Percentiles rank a stretch among this genome's conserved stretches.
Evolutionary conservation across 2,113 vertebrate genomes (phyloP).

Genomic region (Genyomyrus donnyi): DNA sequence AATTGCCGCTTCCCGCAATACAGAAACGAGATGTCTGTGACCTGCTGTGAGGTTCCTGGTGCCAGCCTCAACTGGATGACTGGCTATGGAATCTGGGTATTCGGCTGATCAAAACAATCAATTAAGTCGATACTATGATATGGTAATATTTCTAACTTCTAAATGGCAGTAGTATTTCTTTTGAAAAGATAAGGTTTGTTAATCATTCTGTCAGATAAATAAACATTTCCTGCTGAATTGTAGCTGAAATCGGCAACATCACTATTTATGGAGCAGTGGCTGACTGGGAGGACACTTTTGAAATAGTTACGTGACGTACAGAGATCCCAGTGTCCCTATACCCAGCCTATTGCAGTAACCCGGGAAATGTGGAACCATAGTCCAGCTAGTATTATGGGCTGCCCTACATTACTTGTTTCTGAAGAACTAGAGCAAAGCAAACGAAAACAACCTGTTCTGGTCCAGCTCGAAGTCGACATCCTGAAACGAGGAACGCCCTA

Average conservation of each 20-base stretch:
- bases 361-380: background rate
- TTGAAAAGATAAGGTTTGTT: background rate
- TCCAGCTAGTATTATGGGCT: background rate
- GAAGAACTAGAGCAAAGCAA: background rate
- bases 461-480: background rate
- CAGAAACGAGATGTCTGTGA: background rate
- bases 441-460: background rate
- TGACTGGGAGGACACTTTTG: slow-evolving; percentile 28
- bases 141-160: background rate
- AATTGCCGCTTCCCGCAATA: background rate
- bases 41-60: background rate
- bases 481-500: background rate
- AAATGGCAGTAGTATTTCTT: background rate
- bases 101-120: background rate
- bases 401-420: background rate
- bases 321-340: slow-evolving; percentile 30
- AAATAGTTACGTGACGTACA: slow-evolving; percentile 36
- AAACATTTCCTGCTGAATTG: background rate
- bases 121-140: background rate
- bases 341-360: background rate
- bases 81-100: background rate
- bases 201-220: background rate
- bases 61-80: background rate
- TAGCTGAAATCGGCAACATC: background rate
- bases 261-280: slow-evolving; percentile 36